A percentile compares a stretch with the other conserved stretches of the same genome.
Evolutionary conservation across 37 sponge, comb jelly and placozoan species (phyloP).

Genomic region (Amphimedon queenslandica): DNA sequence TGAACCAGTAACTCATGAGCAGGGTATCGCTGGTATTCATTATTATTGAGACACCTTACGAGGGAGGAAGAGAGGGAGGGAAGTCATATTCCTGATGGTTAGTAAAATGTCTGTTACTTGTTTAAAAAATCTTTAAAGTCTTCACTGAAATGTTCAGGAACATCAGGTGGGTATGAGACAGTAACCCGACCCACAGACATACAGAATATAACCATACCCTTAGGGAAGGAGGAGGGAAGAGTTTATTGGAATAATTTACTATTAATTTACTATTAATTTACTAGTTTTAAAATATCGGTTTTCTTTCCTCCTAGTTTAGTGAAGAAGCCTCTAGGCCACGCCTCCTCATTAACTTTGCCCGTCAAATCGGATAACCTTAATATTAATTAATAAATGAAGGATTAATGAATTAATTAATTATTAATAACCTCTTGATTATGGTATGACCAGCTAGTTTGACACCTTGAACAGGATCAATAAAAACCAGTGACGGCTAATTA

Average conservation of each 20-base stretch:
- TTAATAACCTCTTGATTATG: slow-evolving; percentile 56
- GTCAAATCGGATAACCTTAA: slow-evolving; percentile 60
- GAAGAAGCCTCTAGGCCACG: slow-evolving; percentile 28
- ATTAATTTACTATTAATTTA: slow-evolving; percentile 5
- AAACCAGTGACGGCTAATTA: slow-evolving; percentile 38
- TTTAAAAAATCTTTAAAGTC: slow-evolving; percentile 45
- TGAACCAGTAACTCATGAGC: slow-evolving; percentile 68
- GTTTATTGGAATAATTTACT: neutral
- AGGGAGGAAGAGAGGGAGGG: no score
- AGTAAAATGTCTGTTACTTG: slow-evolving; percentile 23
- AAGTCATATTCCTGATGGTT: neutral
- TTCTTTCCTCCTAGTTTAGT: slow-evolving; percentile 72
- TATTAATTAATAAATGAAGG: neutral
- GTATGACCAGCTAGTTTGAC: slow-evolving; percentile 54
- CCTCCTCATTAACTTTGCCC: slow-evolving; percentile 2
- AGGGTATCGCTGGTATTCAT: slow-evolving; percentile 48
- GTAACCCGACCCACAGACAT: slow-evolving; percentile 44
- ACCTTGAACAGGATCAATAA: slow-evolving; percentile 43
- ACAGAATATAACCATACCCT: slow-evolving; percentile 78
- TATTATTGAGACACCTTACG: slow-evolving; percentile 43
- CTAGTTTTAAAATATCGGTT: slow-evolving; percentile 76
- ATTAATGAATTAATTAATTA: neutral
- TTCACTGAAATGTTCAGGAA: slow-evolving; percentile 46
- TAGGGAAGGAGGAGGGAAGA: neutral
- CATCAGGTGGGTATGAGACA: slow-evolving; percentile 37